phyloP scores from a whole-genome alignment of 2,888 invertebrate genomes.

The Dynastes grantii region DNA sequence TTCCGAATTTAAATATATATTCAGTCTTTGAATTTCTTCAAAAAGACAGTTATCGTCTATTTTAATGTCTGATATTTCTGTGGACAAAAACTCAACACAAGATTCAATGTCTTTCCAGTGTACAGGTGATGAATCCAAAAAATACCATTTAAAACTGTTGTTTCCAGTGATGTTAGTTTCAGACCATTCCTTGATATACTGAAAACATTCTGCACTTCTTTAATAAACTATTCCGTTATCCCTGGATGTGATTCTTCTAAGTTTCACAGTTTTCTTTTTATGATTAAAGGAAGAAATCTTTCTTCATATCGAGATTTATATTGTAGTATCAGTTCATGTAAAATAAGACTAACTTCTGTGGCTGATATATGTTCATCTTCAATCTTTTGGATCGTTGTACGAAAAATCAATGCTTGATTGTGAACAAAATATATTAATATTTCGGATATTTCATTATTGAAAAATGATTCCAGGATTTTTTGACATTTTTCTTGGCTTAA shows the following conservation, averaged over 20 bases:
- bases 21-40: no score
- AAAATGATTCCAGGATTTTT: slow-evolving; percentile 58
- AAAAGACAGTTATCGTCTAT: background rate
- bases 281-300: slow-evolving; percentile 40
- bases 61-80: slow-evolving; percentile 32
- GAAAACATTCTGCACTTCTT: no score
- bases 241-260: no score
- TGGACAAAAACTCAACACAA: background rate
- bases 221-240: no score
- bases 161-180: no score
- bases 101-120: background rate
- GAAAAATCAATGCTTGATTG: slow-evolving; percentile 55
- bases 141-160: no score
- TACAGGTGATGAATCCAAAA: no score
- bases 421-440: slow-evolving; percentile 58
- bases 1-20: no score
- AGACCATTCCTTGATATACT: no score
- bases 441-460: slow-evolving; percentile 58
- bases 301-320: slow-evolving; percentile 55
- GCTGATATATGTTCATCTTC: slow-evolving; percentile 56
- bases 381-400: slow-evolving; percentile 38
- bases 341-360: slow-evolving; percentile 53
- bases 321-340: slow-evolving; percentile 49
- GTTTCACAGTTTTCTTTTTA: no score
- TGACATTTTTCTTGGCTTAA: slow-evolving; percentile 60